phyloP scores from a whole-genome alignment of 2,797 vertebrate species.

The Enteromius unitaeniatus region DNA sequence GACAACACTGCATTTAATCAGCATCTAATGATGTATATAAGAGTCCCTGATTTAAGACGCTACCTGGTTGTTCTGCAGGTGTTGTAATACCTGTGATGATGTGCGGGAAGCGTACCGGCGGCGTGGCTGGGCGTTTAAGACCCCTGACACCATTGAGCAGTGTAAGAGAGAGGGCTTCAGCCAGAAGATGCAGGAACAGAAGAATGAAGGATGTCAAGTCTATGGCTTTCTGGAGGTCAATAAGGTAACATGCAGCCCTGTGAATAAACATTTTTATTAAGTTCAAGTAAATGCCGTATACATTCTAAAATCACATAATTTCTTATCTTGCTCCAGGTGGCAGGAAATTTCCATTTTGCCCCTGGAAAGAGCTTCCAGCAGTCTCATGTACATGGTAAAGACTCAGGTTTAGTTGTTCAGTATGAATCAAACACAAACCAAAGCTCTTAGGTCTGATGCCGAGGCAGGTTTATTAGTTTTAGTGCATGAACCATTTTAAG shows the following conservation, averaged over 20 bases:
- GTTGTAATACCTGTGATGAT: conserved; percentile 97
- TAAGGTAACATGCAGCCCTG: conserved; percentile 80
- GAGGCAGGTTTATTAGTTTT: neutral
- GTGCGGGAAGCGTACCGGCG: conserved; percentile 95
- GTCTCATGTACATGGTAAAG: conserved; percentile 96
- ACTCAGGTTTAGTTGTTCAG: neutral
- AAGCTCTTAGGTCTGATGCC: conserved; percentile 34
- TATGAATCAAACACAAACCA: neutral
- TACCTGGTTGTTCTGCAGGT: conserved; percentile 74
- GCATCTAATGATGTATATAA: neutral
- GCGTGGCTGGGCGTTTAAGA: conserved; percentile 97
- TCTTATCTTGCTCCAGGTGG: conserved; percentile 80
- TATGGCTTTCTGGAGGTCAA: conserved; percentile 97
- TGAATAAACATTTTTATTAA: neutral
- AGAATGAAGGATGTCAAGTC: conserved; percentile 96
- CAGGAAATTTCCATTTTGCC: conserved; percentile 98
- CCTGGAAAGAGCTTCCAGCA: conserved; percentile 99
- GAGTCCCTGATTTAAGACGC: neutral
- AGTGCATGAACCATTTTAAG: neutral
- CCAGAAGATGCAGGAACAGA: conserved; percentile 99
- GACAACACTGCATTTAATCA: neutral
- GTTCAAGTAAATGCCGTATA: neutral
- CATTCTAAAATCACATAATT: neutral
- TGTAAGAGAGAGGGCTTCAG: conserved; percentile 97
- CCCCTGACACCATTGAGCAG: conserved; percentile 95